Evolutionary conservation across 2,113 vertebrate genomes (phyloP), one percentile per base, ranked within the genome.

Genomic region (Acrocephalus arundinaceus): DNA sequence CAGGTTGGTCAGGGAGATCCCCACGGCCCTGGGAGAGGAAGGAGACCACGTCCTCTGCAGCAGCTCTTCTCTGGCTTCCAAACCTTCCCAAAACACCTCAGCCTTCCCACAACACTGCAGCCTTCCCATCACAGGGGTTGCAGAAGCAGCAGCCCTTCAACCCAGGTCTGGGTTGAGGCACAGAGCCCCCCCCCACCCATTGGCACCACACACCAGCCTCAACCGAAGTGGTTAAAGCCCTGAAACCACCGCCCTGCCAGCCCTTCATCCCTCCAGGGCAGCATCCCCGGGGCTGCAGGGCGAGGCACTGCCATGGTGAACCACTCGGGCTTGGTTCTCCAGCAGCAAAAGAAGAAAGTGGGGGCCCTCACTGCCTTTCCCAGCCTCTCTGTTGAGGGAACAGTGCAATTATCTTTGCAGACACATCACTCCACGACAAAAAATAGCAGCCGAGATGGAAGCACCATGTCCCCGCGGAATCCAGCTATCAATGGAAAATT

Each of bases 361-460:
- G 0, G 10, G 35, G 59, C 72, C 21, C 76, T 74, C 17, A 2
- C 59, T 58, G 90, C 68, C 86, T 94, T 85, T 76, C 59, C 33
- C 61, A 92, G 94, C 71, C 77, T 68, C 73, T 62, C 75, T 77
- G 1, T 63, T 80, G 91, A 93, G 85, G 74, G 73, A 94, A 71
- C 11, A 2, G 75, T 9, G 28, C 92, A 87, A 96, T 94, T 95
- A 88, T 78, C 92, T 68, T 24, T 30, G 71, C 81, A 80, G 85
- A 77, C 6, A 0, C 84, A 77, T 87, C 67, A 87, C 89, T 91
- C 67, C 37, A 67, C 3, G 57, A 68, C 67, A 89, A 61, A 93
- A 93, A 94, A 95, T 72, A 94, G 83, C 89, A 85, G 65, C 91
- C 7, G 93, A 71, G 89, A 80, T 62, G 67, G 90, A 80, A 94